phyloP scores from a whole-genome alignment of 1,140 invertebrate genomes.

The Caligus rogercresseyi region DNA sequence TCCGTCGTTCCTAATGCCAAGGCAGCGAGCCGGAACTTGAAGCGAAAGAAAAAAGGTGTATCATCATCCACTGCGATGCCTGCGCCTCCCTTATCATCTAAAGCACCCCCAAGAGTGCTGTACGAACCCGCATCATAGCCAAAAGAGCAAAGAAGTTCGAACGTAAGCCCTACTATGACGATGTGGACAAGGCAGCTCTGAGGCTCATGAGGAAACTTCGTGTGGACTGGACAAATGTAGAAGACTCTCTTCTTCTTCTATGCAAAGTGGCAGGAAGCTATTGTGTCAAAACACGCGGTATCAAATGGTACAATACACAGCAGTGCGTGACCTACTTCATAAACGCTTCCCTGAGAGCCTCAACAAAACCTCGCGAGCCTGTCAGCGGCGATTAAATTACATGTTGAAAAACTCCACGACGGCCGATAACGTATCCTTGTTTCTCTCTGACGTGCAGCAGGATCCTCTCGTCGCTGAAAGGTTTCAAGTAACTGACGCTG shows the following conservation, averaged over 20 bases:
- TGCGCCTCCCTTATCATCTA: not conserved
- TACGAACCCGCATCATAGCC: not conserved
- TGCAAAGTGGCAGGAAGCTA: constrained; percentile 46
- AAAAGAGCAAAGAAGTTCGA: constrained; percentile 20
- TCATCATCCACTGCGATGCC: not conserved
- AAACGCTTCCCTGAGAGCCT: constrained; percentile 29
- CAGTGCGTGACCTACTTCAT: constrained; percentile 44
- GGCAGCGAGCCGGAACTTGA: not conserved
- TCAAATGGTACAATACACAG: constrained; percentile 32
- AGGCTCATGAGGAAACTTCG: constrained; percentile 42
- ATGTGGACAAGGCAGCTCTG: constrained; percentile 45
- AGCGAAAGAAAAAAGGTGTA: not conserved
- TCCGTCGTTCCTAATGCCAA: too few species aligned
- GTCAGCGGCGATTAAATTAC: constrained; percentile 42
- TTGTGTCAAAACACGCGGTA: constrained; percentile 36
- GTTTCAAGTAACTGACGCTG: constrained; percentile 7
- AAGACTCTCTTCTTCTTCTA: constrained; percentile 45
- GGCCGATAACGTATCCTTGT: constrained; percentile 37
- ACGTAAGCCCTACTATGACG: constrained; percentile 38
- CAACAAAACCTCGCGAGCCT: constrained; percentile 50
- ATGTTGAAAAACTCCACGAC: constrained; percentile 42
- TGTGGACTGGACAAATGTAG: constrained; percentile 30
- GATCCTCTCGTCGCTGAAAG: constrained; percentile 32
- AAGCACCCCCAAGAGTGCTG: not conserved
- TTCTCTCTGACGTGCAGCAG: constrained; percentile 41